Conservation (phyloP, 2,888 invertebrate species). For the Coelinius sp. region DNA sequence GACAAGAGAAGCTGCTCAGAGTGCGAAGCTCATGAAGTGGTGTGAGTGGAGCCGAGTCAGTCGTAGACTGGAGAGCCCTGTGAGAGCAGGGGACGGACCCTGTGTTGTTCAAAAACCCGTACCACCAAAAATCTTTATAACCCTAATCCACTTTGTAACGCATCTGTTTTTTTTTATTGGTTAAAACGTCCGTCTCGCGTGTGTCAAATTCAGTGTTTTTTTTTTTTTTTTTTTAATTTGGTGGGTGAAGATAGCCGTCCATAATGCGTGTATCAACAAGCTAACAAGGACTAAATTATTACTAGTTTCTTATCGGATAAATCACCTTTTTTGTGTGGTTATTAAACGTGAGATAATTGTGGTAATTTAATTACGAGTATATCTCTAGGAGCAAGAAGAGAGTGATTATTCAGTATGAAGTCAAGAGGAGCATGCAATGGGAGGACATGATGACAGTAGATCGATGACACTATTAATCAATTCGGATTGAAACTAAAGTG, state of each 20-base stretch:
- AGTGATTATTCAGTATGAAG: conserved; percentile 23
- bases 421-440: conserved; percentile 21
- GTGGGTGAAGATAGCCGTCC: neutral
- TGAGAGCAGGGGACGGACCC: conserved; percentile 68
- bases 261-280: neutral
- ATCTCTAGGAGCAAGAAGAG: neutral
- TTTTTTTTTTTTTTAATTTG: neutral
- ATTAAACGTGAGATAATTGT: neutral
- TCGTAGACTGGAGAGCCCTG: conserved; percentile 70
- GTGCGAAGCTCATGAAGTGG: conserved; percentile 65
- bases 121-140: conserved; percentile 4
- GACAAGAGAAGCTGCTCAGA: conserved; percentile 58
- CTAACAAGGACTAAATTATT: neutral
- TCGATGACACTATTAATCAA: conserved; percentile 10
- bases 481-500: neutral
- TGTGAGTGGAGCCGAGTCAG: conserved; percentile 69
- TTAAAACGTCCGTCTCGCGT: conserved; percentile 44
- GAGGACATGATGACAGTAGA: conserved; percentile 23
- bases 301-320: neutral
- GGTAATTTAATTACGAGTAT: neutral
- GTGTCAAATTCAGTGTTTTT: conserved; percentile 23
- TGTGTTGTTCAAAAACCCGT: conserved; percentile 48
- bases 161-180: conserved; percentile 43
- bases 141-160: conserved; percentile 56
- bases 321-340: neutral